These are phyloP conservation scores for Tenthredo scrophulariae DNA, from an alignment of 2,888 invertebrate genomes.

Conservation along the genomic window DNA sequence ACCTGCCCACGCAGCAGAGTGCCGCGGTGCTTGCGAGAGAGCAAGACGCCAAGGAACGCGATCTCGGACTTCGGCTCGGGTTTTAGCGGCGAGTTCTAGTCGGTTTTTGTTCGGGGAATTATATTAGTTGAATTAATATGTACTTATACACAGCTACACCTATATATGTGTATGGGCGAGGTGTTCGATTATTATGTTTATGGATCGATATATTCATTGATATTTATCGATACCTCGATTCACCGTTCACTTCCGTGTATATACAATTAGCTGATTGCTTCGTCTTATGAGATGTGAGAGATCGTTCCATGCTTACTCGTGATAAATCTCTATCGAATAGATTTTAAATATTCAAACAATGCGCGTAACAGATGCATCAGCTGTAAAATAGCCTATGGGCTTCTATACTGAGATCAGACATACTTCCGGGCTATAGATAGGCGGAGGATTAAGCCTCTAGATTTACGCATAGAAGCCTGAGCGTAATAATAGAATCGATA, in stretches of 20 bases:
- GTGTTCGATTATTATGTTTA: conserved; percentile 23
- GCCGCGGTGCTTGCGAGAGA: conserved; percentile 15
- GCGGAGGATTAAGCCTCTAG: conserved; percentile 9
- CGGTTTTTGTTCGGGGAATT: background rate
- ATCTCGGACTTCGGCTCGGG: conserved; percentile 22
- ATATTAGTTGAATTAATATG: conserved; percentile 14
- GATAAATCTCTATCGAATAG: conserved; percentile 4
- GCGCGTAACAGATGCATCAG: background rate
- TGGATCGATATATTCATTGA: conserved; percentile 12
- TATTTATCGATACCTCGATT: conserved; percentile 24
- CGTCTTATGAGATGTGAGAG: background rate
- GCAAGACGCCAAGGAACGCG: conserved; percentile 40
- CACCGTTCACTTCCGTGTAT: conserved; percentile 34
- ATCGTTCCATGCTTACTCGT: background rate
- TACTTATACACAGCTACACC: background rate
- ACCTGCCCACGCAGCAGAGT: conserved; percentile 56
- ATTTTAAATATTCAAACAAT: conserved; percentile 6
- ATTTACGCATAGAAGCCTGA: conserved; percentile 30
- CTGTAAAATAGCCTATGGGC: background rate
- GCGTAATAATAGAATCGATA: conserved; percentile 35
- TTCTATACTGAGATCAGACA: background rate
- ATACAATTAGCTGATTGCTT: conserved; percentile 37
- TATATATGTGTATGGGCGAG: background rate
- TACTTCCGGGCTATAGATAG: conserved; percentile 17
- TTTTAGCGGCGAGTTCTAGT: conserved; percentile 32